These are phyloP conservation scores for Gambusia yucatana DNA, from an alignment of 2,797 vertebrate genomes.

Conservation along the genomic window DNA sequence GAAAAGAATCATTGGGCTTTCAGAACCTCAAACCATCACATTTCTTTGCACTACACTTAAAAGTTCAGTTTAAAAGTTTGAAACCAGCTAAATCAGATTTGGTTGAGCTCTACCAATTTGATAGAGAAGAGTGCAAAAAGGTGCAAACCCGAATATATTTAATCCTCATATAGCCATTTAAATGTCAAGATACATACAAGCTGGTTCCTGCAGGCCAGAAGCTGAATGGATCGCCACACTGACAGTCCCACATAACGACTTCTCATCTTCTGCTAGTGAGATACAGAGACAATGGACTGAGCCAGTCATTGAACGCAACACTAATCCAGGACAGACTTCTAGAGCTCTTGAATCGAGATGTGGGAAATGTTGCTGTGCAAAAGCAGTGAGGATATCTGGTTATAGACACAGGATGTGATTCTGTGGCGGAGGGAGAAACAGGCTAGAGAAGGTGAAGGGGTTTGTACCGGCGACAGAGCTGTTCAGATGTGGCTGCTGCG, in stretches of 20 bases:
- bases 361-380: neutral
- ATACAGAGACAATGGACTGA: conserved; percentile 23
- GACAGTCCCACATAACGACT: conserved; percentile 75
- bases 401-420: conserved; percentile 26
- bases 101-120: neutral
- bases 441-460: neutral
- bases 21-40: no score
- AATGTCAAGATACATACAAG: conserved; percentile 63
- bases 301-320: neutral
- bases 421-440: neutral
- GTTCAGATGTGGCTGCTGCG: conserved; percentile 76
- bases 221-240: conserved; percentile 77
- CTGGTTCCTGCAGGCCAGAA: conserved; percentile 69
- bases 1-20: neutral
- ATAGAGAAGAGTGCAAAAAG: neutral
- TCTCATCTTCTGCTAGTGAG: conserved; percentile 34
- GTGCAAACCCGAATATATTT: neutral
- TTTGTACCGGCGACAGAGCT: conserved; percentile 59
- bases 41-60: neutral
- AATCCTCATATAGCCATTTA: neutral
- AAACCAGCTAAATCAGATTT: neutral
- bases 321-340: neutral
- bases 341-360: neutral
- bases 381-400: neutral
- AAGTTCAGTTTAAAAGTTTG: neutral